Evolutionary conservation across 2,797 vertebrate genomes (phyloP).

Genomic region (Hylomyscus alleni): DNA sequence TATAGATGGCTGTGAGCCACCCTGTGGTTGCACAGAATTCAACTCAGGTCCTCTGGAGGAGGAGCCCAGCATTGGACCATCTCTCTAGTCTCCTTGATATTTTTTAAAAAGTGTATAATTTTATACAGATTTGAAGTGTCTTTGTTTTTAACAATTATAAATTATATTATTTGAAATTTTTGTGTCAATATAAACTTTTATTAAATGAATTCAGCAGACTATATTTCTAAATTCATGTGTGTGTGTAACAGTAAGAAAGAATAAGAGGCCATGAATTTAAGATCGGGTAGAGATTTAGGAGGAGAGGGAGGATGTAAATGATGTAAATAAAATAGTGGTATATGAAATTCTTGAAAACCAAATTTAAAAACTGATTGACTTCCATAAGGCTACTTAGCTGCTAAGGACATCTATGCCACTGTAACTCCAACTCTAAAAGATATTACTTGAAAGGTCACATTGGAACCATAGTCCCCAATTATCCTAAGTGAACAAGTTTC

Average conservation of each 20-base stretch:
- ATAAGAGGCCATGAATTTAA: not conserved
- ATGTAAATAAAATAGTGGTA: not conserved
- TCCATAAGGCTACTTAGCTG: constrained; percentile 11
- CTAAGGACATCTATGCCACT: constrained; percentile 18
- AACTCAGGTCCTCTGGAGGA: not conserved
- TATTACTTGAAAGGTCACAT: not conserved
- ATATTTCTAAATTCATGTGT: not conserved
- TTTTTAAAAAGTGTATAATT: constrained; percentile 47
- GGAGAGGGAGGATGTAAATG: not conserved
- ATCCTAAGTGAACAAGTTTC: constrained; percentile 33
- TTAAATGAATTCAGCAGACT: not conserved
- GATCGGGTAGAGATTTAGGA: not conserved
- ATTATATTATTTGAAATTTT: constrained; percentile 60
- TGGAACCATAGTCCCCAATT: not conserved
- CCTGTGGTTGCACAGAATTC: not conserved
- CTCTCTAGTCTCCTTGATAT: not conserved
- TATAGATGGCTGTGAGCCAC: not conserved
- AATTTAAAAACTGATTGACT: not conserved
- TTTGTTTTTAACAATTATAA: constrained; percentile 66
- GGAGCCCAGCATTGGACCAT: not conserved
- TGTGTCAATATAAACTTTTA: not conserved
- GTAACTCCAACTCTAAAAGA: not conserved
- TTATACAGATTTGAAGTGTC: constrained; percentile 24
- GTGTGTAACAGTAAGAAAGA: not conserved
- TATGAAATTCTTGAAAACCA: not conserved